phyloP scores from a whole-genome alignment of 2,797 vertebrate species.

The Cyclura pinguis region DNA sequence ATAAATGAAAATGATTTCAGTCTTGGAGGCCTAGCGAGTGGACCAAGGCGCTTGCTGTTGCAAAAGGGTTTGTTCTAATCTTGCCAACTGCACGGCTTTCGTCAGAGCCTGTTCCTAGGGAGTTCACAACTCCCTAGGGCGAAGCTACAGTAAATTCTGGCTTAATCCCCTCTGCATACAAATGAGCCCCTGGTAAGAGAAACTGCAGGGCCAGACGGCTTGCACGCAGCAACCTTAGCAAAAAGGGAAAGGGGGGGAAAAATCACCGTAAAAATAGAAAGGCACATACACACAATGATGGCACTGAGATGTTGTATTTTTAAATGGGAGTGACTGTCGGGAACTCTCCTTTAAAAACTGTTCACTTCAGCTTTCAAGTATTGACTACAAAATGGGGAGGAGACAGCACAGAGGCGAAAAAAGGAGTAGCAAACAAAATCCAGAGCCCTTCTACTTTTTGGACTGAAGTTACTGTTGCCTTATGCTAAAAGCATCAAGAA shows the following conservation, averaged over 20 bases:
- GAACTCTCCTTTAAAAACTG: conserved; percentile 46
- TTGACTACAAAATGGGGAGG: background rate
- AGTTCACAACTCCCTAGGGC: conserved; percentile 85
- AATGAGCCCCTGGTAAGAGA: conserved; percentile 87
- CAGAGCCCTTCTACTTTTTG: background rate
- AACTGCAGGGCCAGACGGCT: conserved; percentile 79
- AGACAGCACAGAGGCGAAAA: background rate
- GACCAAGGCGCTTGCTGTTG: conserved; percentile 80
- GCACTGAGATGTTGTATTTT: conserved; percentile 38
- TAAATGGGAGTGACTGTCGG: conserved; percentile 16
- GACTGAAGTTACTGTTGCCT: background rate
- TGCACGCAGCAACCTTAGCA: conserved; percentile 75
- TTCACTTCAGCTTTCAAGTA: conserved; percentile 49
- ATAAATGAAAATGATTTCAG: conserved; percentile 86
- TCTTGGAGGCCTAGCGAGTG: conserved; percentile 82
- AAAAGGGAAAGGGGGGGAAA: conserved; percentile 46
- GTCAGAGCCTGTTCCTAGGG: conserved; percentile 86
- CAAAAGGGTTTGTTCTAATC: conserved; percentile 88
- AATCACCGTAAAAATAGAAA: background rate
- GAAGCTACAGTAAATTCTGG: conserved; percentile 92
- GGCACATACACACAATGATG: conserved; percentile 69
- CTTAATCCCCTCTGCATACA: conserved; percentile 94
- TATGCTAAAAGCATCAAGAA: conserved; percentile 42
- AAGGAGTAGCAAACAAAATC: background rate
- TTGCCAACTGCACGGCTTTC: conserved; percentile 85